phyloP scores from a whole-genome alignment of 2,113 vertebrate genomes.

The Pipa parva region DNA sequence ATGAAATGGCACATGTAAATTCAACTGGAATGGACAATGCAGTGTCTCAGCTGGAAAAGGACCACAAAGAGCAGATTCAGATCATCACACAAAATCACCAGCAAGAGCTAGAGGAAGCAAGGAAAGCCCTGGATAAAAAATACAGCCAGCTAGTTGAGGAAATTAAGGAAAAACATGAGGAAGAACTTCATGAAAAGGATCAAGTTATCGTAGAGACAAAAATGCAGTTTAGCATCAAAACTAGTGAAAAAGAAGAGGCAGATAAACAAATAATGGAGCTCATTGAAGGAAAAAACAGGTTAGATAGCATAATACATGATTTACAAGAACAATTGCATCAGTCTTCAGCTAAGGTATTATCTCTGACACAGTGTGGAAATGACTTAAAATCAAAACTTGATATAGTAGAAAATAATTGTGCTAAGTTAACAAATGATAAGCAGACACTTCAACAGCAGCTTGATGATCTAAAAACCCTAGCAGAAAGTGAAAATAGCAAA shows the following conservation, averaged over 20 bases:
- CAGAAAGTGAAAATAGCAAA: constrained; percentile 63
- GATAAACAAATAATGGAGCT: constrained; percentile 59
- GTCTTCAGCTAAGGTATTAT: constrained; percentile 57
- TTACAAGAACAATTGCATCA: constrained; percentile 75
- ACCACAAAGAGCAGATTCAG: constrained; percentile 79
- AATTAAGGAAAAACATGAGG: constrained; percentile 67
- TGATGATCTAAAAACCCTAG: constrained; percentile 52
- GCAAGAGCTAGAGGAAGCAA: constrained; percentile 62
- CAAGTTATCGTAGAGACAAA: constrained; percentile 70
- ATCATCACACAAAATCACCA: constrained; percentile 65
- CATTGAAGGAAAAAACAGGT: constrained; percentile 69
- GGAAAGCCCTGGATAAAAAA: constrained; percentile 66
- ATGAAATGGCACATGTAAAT: constrained; percentile 79
- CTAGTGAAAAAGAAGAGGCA: constrained; percentile 65
- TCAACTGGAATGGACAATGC: constrained; percentile 75
- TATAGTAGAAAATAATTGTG: constrained; percentile 68
- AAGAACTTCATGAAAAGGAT: constrained; percentile 71
- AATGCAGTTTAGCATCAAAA: constrained; percentile 58
- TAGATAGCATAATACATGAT: constrained; percentile 66
- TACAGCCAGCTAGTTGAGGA: constrained; percentile 74
- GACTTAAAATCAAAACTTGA: constrained; percentile 70
- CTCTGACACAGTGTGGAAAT: constrained; percentile 65
- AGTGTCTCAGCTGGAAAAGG: constrained; percentile 75
- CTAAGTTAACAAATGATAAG: constrained; percentile 68
- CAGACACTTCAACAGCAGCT: constrained; percentile 68